Evolutionary conservation across 2,888 invertebrate genomes (phyloP).

Genomic region (Agriotes lineatus): DNA sequence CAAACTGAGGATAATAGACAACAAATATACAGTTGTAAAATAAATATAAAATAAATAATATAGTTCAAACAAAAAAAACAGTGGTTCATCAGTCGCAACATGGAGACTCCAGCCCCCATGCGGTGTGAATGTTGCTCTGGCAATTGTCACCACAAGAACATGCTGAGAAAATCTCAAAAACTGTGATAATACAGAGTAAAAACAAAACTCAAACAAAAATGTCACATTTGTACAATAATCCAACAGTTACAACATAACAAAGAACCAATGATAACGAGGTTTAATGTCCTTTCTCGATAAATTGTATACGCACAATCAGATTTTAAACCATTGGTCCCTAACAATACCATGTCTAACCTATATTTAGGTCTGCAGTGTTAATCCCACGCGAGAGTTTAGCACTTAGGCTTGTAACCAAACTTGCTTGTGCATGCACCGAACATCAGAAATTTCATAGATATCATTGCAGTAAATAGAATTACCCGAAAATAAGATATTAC

Average conservation of each 20-base stretch:
- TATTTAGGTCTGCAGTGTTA: slow-evolving; percentile 14
- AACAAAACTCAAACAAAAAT: slow-evolving; percentile 24
- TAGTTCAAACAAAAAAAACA: slow-evolving; percentile 62
- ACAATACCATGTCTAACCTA: slow-evolving; percentile 36
- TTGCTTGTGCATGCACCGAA: slow-evolving; percentile 30
- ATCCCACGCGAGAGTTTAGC: slow-evolving; percentile 32
- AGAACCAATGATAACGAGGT: slow-evolving; percentile 33
- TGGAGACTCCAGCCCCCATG: slow-evolving; percentile 44
- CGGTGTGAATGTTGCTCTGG: not conserved
- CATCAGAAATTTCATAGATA: slow-evolving; percentile 40
- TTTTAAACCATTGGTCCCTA: slow-evolving; percentile 44
- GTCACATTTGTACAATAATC: slow-evolving; percentile 12
- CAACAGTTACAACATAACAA: slow-evolving; percentile 18
- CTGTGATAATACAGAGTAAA: not conserved
- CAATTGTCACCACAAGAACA: not conserved
- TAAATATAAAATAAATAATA: slow-evolving; percentile 63
- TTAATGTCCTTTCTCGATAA: slow-evolving; percentile 11
- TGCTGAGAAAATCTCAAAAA: slow-evolving; percentile 13
- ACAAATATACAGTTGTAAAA: slow-evolving; percentile 55
- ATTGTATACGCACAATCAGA: slow-evolving; percentile 38
- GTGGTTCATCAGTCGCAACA: slow-evolving; percentile 56
- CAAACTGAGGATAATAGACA: slow-evolving; percentile 29
- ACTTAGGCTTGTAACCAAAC: slow-evolving; percentile 44
- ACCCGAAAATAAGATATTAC: slow-evolving; percentile 7
- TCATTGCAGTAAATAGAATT: slow-evolving; percentile 19